Base-by-base conservation (phyloP, 2,797 vertebrate species). In the Meda fulgida region DNA sequence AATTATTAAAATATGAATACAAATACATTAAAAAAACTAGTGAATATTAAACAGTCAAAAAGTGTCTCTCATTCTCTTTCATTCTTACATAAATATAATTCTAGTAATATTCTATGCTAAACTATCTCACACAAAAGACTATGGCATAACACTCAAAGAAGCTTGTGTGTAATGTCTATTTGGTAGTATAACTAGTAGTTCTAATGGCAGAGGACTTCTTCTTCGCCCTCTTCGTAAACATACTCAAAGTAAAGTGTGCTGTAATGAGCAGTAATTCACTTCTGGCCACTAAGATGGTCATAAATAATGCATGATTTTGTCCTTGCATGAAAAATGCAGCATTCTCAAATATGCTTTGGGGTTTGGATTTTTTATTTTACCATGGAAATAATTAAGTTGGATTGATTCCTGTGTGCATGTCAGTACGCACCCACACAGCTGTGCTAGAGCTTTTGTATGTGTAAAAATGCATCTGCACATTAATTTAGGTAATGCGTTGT, bases 241-340 rank as follows among this genome's bases (percentile, higher is more conserved):
- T 7, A 63, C 26, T 63, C 13, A 63, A 29, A 63, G 60, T 31
- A 60, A 60, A 58, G 0, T 43, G 18, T 1, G 1, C 29, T 36
- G 13, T 53, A 9, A 10, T 40, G 23, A n/a, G 31, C 19, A 18
- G 16, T 46, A 31, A 43, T 83, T 43, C 70, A 63, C 38, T 31
- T 55, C 38, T 11, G 36, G 43, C 53, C 31, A 40, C 14, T 7
- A 11, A 84, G 84, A 43, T 36, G 36, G 16, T 87, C 88, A 91
- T 92, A 36, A 92, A 91, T 92, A 89, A 93, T 86, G 88, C 88
- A 92, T 55, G 38, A 82, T 60, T 60, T 73, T 34, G 63, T 76
- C 82, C 76, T 63, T 11, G 89, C 60, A 63, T 89, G 82, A 84
- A 84, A 87, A 91, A 92, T 84, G 86, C 83, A 87, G n/a, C 8